A percentile compares a stretch with the other conserved stretches of the same genome.
phyloP scores from a whole-genome alignment of 2,113 vertebrate genomes.

The Anser brachyrhynchus region DNA sequence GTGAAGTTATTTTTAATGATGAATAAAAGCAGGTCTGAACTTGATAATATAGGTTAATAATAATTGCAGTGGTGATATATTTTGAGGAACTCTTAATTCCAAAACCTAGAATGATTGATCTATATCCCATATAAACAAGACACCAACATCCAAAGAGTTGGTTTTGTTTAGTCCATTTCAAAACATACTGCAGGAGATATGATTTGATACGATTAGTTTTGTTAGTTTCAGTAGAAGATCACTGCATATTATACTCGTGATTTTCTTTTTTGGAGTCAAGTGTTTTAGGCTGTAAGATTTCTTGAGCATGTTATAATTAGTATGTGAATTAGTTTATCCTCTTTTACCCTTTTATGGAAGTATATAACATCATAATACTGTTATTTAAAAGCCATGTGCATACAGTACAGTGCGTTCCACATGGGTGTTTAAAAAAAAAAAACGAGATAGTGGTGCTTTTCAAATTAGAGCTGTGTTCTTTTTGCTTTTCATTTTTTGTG shows the following conservation, averaged over 20 bases:
- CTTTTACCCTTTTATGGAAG: background rate
- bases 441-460: background rate
- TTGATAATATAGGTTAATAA: background rate
- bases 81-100: background rate
- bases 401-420: background rate
- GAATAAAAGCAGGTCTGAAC: background rate
- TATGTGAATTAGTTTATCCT: background rate
- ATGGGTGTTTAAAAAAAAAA: slow-evolving; percentile 14
- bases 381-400: background rate
- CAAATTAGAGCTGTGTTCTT: background rate
- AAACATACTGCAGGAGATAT: background rate
- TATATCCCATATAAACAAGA: background rate
- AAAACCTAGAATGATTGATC: background rate
- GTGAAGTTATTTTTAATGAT: background rate
- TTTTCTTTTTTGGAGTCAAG: background rate
- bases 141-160: background rate
- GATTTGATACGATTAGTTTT: background rate
- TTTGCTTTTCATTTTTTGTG: background rate
- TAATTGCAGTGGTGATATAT: background rate
- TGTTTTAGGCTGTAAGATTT: background rate
- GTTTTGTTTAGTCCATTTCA: background rate
- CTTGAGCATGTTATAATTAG: background rate
- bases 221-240: background rate
- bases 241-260: background rate
- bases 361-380: background rate